Evolutionary conservation across 2,113 vertebrate genomes (phyloP).

Genomic region (Austrofundulus limnaeus): DNA sequence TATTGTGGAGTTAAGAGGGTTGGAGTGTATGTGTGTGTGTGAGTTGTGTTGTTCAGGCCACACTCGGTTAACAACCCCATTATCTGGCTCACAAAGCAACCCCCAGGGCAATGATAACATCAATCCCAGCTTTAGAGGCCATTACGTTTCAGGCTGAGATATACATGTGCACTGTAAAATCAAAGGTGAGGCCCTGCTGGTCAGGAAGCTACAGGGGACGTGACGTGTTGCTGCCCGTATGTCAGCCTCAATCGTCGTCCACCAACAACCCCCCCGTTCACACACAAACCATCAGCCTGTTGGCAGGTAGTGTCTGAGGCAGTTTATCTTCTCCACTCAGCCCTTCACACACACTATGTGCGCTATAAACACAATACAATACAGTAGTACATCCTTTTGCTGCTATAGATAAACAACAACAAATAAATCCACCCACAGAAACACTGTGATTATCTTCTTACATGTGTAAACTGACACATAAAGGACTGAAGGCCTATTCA

Average conservation of each 20-base stretch:
- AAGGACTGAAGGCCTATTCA: no score
- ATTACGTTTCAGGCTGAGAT: constrained; percentile 55
- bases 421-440: neutral
- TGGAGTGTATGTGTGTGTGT: constrained; percentile 24
- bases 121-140: constrained; percentile 68
- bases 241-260: constrained; percentile 24
- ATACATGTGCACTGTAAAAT: constrained; percentile 26
- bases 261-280: constrained; percentile 4
- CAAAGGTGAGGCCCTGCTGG: constrained; percentile 35
- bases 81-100: constrained; percentile 71
- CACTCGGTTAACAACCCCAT: constrained; percentile 72
- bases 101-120: constrained; percentile 67
- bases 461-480: constrained; percentile 15
- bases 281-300: constrained; percentile 10
- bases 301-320: constrained; percentile 25
- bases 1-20: constrained; percentile 15
- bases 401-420: neutral
- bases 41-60: constrained; percentile 60
- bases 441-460: neutral
- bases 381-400: neutral
- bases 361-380: neutral
- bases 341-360: constrained; percentile 1
- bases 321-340: constrained; percentile 55
- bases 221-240: constrained; percentile 37
- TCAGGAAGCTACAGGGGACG: constrained; percentile 21